Base-by-base conservation (phyloP, 2,888 invertebrate species). In the Caenorhabditis afra region DNA sequence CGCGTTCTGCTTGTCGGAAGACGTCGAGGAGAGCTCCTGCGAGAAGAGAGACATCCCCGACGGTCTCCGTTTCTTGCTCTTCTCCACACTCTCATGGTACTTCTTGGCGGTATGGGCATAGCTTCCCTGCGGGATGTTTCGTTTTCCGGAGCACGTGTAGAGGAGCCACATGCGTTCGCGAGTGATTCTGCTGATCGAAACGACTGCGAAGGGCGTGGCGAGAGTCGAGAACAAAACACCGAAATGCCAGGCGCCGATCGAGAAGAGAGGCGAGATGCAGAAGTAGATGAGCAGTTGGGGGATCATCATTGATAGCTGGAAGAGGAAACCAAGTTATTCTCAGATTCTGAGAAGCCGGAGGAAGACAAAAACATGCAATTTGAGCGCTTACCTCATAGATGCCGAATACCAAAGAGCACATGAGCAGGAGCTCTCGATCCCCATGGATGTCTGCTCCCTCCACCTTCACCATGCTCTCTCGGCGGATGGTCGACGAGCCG, bases 81-180 rank as follows among this genome's bases (percentile, higher is more conserved):
- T 49, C n/a, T 53, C 73, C 29, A 20, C 58, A 44, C 35, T 59
- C 37, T 78, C 78, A 22, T 73, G 64, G 44, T 78, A 78, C 35
- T 78, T 78, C 45, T 73, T 78, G 1, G 73, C 78, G n/a, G 67
- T 67, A 49, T 78, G 78, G 8, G 78, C 62, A 45, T 66, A 78
- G 16, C 62, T 62, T 39, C 78, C 78, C 5, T 67, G 66, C 18
- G 78, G 78, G 0, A 41, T 57, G 20, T 52, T 67, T 18, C 55
- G 47, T 37, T 62, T 70, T 45, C 67, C 45, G 45, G 37, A 23
- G 49, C 66, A 73, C 1, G 62, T 55, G 39, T 78, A 78, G 29
- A 78, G 16, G 1, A 67, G 7, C 22, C 49, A 23, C 49, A 62
- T 37, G 0, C 78, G 66, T 1, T 62, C 53, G 18, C 78, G 16